Percentiles rank a stretch among this genome's conserved stretches.
Conservation (phyloP, 2,888 invertebrate genomes). For the Perizoma flavofasciatum region DNA sequence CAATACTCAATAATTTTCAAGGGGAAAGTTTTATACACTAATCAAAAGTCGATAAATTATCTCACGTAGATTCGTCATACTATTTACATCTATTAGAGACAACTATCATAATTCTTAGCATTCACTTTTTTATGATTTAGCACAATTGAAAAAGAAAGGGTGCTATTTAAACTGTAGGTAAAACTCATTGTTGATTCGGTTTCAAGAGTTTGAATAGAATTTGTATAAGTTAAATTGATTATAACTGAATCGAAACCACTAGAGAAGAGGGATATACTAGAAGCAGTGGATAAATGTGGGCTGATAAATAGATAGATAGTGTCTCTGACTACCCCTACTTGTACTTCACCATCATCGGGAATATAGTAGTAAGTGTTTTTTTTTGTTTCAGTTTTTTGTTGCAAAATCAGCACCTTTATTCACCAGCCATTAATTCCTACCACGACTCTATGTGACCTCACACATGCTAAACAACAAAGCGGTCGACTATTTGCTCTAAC, state of each 20-base stretch:
- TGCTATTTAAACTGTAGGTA: slow-evolving; percentile 2
- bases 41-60: slow-evolving; percentile 58
- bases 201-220: no score
- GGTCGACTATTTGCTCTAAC: slow-evolving; percentile 63
- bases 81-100: slow-evolving; percentile 68
- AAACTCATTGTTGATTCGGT: background rate
- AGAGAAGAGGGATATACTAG: no score
- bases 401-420: background rate
- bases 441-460: slow-evolving; percentile 35
- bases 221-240: no score
- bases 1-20: slow-evolving; percentile 47
- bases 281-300: no score
- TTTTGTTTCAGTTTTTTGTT: no score
- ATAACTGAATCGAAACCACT: no score
- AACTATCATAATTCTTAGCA: slow-evolving; percentile 53
- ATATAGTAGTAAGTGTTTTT: background rate
- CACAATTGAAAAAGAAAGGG: slow-evolving; percentile 31
- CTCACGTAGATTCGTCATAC: slow-evolving; percentile 70
- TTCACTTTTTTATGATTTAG: slow-evolving; percentile 39
- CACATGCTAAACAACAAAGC: slow-evolving; percentile 42
- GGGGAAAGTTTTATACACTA: slow-evolving; percentile 28
- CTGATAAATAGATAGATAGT: no score
- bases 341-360: no score
- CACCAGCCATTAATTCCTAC: slow-evolving; percentile 21
- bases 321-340: no score